Conservation (phyloP, 2,113 vertebrate species). For the Chionis minor region DNA sequence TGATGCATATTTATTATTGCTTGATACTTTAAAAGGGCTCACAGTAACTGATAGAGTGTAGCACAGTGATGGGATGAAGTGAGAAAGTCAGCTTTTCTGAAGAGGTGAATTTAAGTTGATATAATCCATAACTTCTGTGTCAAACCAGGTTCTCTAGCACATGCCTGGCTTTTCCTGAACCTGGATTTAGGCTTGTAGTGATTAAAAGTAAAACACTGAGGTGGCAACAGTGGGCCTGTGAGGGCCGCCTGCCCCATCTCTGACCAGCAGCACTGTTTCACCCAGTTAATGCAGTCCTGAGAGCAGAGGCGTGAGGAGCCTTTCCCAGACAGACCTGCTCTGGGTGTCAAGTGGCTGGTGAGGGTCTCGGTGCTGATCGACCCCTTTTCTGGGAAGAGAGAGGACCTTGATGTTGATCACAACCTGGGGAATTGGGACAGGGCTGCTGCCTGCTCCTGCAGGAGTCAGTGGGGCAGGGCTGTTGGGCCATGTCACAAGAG, state of each 20-base stretch:
- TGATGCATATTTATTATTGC: not conserved
- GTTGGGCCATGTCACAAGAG: not conserved
- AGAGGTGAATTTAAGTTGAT: not conserved
- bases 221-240: not conserved
- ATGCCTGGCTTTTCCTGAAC: not conserved
- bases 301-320: not conserved
- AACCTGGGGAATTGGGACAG: rapidly evolving
- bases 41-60: not conserved
- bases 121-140: not conserved
- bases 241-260: not conserved
- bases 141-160: not conserved
- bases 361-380: not conserved
- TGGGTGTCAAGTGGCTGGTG: not conserved
- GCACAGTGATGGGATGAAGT: not conserved
- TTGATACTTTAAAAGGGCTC: not conserved
- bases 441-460: not conserved
- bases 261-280: not conserved
- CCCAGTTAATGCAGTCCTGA: too few relatives aligned
- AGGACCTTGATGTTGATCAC: not conserved
- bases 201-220: not conserved
- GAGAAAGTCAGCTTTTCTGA: not conserved
- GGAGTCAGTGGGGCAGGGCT: not conserved
- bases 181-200: not conserved
- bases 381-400: not conserved
- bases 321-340: not conserved